Evolutionary conservation across 2,113 vertebrate species (phyloP).

Genomic region (Callipepla californica): DNA sequence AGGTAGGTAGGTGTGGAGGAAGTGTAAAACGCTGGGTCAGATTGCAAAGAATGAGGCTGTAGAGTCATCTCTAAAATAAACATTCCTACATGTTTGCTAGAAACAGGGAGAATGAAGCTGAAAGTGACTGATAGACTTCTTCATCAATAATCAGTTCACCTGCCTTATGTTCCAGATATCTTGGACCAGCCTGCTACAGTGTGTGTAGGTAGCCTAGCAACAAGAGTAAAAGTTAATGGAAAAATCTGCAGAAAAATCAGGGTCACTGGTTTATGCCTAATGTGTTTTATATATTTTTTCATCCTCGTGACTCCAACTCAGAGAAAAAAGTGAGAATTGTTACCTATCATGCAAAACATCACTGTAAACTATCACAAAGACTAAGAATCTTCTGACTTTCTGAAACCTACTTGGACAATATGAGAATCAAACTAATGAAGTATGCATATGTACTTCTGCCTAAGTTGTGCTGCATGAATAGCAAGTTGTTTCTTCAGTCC

Average conservation of each 20-base stretch:
- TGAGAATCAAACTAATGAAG: not conserved
- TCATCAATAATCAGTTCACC: not conserved
- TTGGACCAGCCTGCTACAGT: not conserved
- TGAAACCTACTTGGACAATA: not conserved
- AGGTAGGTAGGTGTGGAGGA: not conserved
- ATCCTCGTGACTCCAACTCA: not conserved
- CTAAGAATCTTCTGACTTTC: not conserved
- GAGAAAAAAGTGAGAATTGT: not conserved
- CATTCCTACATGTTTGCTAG: not conserved
- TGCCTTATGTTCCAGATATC: not conserved
- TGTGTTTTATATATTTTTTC: not conserved
- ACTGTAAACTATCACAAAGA: not conserved
- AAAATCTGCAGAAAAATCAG: not conserved
- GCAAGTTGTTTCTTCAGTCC: not conserved
- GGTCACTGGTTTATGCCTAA: not conserved
- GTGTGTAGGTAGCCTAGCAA: rapidly evolving
- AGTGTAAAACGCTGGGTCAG: not conserved
- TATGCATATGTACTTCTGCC: not conserved
- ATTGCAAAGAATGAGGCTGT: not conserved
- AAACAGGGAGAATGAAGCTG: not conserved
- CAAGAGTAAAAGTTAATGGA: not conserved
- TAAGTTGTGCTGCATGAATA: not conserved
- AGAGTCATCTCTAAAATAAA: not conserved
- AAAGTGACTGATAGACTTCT: not conserved
- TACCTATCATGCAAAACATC: not conserved